phyloP scores from a whole-genome alignment of 2,797 vertebrate genomes.

The Pseudomugil gertrudae region DNA sequence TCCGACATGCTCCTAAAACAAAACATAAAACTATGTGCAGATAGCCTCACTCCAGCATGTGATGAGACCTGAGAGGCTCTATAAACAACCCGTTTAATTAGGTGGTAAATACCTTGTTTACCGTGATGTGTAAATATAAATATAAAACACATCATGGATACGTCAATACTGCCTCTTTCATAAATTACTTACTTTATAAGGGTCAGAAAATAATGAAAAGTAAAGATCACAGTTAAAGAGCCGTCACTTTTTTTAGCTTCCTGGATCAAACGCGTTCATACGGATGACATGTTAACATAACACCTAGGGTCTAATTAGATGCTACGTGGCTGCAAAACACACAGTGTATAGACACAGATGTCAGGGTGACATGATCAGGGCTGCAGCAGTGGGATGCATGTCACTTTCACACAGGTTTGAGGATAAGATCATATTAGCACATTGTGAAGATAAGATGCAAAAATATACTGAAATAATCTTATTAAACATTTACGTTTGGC shows the following conservation, averaged over 20 bases:
- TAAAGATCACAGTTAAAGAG: not conserved
- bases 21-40: not conserved
- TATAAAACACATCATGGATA: not conserved
- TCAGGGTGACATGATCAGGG: no score
- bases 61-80: not conserved
- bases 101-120: not conserved
- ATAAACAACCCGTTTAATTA: not conserved
- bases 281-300: slow-evolving; percentile 22
- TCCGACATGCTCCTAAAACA: not conserved
- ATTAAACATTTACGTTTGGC: not conserved
- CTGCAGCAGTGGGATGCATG: slow-evolving; percentile 6
- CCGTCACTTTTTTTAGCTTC: not conserved
- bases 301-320: slow-evolving; percentile 53
- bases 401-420: not conserved
- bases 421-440: not conserved
- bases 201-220: not conserved
- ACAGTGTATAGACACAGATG: slow-evolving; percentile 18
- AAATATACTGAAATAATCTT: not conserved
- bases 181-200: not conserved
- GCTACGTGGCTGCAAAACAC: slow-evolving; percentile 42
- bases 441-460: not conserved
- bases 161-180: not conserved
- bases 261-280: slow-evolving; percentile 8
- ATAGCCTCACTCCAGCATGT: no score
- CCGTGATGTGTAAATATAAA: not conserved